Evolutionary conservation across 1,140 invertebrate genomes (phyloP), one percentile per base, ranked within the genome.

Genomic region (Antheraea mylitta): DNA sequence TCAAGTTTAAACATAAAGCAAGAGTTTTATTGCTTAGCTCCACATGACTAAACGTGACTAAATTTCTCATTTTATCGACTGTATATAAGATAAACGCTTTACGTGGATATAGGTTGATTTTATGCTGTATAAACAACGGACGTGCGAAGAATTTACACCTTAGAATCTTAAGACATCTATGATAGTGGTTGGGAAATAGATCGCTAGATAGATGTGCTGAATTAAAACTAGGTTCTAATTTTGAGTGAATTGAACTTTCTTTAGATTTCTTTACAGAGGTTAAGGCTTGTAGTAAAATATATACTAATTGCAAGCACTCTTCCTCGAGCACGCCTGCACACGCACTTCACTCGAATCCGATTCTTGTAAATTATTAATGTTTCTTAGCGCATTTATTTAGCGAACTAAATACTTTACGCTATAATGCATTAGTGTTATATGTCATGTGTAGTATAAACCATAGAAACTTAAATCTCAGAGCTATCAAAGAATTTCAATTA

Each of bases 1-100:
- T 22, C 59, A 72, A 69, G 58, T 72, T 72, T 59, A 19, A 45
- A 58, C 67, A 59, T 72, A 72, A 72, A 72, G 58, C 67, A 69
- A 60, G 13, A 59, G 66, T 69, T 68, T 72, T 66, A 72, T 63
- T 60, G 59, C 42, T 53, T 9, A 45, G 30, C 58, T 58, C 59
- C 48, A 42, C 64, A 19, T 65, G 18, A 64, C 58, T 58, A 62
- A 66, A 66, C 64, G 71, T 63, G 71, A 66, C 67, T 66, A 19
- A 66, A 66, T 22, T 66, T 69, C 61, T 30, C 64, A 62, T 72
- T 68, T 66, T 64, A 68, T 19, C 53, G 64, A 48, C 30, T 19
- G 42, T 18, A 22, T 53, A 53, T 53, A 53, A 53, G 45, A 53
- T 53, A 53, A 53, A 53, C 45, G 45, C 7, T 53, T 53, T 53